These are phyloP conservation scores for Hippopotamyrus pictus DNA, from an alignment of 2,797 vertebrate species.

Conservation along the genomic window DNA sequence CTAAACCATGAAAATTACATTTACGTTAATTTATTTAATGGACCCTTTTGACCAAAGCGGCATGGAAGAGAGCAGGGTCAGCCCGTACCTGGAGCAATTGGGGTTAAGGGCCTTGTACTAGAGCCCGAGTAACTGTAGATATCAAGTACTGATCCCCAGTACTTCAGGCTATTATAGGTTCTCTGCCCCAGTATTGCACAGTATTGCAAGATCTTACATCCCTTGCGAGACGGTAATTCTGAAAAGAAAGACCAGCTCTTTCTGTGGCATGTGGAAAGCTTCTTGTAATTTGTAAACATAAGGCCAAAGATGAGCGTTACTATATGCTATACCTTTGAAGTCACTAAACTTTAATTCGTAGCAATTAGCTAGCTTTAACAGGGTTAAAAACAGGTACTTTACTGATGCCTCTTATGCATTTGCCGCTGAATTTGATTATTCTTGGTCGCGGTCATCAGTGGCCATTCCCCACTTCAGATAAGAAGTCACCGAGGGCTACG, in stretches of 20 bases:
- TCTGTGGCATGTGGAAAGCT: not conserved
- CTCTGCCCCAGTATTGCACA: not conserved
- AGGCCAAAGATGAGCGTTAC: not conserved
- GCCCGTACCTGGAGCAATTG: not conserved
- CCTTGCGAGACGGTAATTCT: not conserved
- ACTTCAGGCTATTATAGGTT: not conserved
- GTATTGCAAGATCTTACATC: not conserved
- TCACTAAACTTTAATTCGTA: not conserved
- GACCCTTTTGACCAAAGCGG: not conserved
- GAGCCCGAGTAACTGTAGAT: not conserved
- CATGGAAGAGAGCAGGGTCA: not conserved
- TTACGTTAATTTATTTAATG: not conserved
- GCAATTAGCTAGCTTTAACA: not conserved
- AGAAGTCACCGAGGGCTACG: not conserved
- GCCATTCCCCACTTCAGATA: not conserved
- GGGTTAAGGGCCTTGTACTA: not conserved
- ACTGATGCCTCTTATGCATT: not conserved
- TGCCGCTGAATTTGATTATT: not conserved
- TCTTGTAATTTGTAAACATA: not conserved
- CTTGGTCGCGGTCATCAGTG: not conserved
- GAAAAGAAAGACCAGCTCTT: not conserved
- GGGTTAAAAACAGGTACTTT: not conserved
- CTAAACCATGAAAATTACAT: not conserved
- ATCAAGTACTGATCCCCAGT: not conserved
- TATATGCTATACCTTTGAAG: not conserved